Evolutionary conservation across 2,888 invertebrate genomes (phyloP).

Genomic region (Nematopogon swammerdamellus): DNA sequence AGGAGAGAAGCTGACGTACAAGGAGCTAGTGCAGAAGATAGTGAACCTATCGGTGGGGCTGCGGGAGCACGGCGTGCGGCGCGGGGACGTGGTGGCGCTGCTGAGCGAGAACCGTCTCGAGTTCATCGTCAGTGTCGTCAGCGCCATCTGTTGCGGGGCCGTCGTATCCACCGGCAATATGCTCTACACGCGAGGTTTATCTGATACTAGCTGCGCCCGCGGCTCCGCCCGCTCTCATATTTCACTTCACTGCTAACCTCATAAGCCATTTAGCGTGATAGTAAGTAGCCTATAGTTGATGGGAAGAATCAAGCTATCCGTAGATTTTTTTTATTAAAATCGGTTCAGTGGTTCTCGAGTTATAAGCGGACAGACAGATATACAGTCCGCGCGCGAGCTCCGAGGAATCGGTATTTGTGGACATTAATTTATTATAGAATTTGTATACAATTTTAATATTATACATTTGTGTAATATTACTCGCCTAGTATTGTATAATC

Average conservation of each 20-base stretch:
- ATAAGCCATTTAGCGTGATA: background rate
- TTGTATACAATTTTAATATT: constrained; percentile 2
- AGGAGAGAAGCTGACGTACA: constrained; percentile 40
- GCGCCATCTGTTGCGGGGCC: constrained; percentile 49
- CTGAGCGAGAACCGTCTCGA: constrained; percentile 60
- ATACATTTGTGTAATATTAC: background rate
- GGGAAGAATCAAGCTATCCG: too few species aligned
- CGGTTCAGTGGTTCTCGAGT: too few species aligned
- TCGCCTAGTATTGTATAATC: too few species aligned
- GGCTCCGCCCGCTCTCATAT: too few species aligned
- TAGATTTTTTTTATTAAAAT: too few species aligned
- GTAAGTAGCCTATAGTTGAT: too few species aligned
- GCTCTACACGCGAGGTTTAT: constrained; percentile 46
- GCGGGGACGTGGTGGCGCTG: constrained; percentile 51
- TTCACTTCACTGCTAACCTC: too few species aligned
- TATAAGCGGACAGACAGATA: too few species aligned
- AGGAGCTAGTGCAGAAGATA: constrained; percentile 42
- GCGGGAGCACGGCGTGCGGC: constrained; percentile 32
- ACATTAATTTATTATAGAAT: too few species aligned
- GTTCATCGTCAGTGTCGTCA: constrained; percentile 45
- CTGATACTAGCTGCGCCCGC: too few species aligned
- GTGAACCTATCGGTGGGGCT: constrained; percentile 49
- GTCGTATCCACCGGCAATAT: constrained; percentile 57
- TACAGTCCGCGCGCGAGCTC: too few species aligned
- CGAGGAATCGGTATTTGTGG: too few species aligned